phyloP scores from a whole-genome alignment of 2,797 vertebrate genomes.

The Yasuhikotakia modesta region DNA sequence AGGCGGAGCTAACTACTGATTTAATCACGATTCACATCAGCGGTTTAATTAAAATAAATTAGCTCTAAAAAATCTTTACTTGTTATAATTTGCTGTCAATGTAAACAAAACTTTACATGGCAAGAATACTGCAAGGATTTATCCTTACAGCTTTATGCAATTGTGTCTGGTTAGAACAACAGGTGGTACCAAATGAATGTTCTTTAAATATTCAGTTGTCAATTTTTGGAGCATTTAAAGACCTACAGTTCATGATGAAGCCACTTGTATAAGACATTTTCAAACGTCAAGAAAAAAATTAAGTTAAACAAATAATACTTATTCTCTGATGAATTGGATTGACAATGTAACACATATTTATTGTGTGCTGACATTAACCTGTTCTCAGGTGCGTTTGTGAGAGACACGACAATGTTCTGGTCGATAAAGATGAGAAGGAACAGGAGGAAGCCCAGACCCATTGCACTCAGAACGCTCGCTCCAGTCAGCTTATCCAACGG shows the following conservation, averaged over 20 bases:
- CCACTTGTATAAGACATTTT: no score
- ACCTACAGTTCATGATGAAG: no score
- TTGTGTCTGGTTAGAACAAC: constrained; percentile 16
- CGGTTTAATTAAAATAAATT: no score
- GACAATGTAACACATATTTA: not conserved
- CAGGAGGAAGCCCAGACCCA: constrained; percentile 95
- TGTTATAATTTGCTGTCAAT: not conserved
- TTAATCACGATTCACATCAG: no score
- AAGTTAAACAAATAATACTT: not conserved
- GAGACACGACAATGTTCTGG: constrained; percentile 95
- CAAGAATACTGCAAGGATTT: not conserved
- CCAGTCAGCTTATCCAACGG: constrained; percentile 84
- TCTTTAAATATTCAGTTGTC: not conserved
- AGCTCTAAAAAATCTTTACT: not conserved
- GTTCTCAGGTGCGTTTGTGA: constrained; percentile 94
- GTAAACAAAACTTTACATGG: not conserved
- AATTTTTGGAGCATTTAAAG: no score
- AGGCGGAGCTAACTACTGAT: no score
- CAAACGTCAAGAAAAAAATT: no score
- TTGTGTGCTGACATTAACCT: constrained; percentile 74
- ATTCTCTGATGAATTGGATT: not conserved
- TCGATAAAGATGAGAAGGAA: constrained; percentile 98
- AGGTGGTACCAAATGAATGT: not conserved
- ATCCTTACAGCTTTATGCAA: not conserved
- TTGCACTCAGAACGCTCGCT: constrained; percentile 85